Conservation (phyloP, 2,113 vertebrate species). For the Martes martes region DNA sequence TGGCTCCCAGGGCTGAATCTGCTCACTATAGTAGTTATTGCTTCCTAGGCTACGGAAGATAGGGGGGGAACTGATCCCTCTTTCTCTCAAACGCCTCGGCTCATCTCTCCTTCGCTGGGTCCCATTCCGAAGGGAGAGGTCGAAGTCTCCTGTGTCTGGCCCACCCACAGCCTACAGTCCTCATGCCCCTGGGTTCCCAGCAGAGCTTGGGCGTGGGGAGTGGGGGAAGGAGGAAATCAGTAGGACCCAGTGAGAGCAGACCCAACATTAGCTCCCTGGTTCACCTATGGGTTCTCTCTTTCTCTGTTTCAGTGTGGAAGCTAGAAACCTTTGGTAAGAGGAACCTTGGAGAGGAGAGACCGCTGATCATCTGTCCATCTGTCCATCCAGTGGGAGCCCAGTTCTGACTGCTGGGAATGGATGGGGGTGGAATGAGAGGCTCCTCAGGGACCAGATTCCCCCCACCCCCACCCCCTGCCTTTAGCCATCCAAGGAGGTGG, state of each 20-base stretch:
- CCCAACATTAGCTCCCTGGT: neutral
- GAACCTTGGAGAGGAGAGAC: conserved; percentile 66
- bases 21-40: accelerated
- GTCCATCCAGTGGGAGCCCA: neutral
- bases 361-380: neutral
- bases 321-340: conserved; percentile 80
- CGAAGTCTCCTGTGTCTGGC: neutral
- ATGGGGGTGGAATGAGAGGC: neutral
- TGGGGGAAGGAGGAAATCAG: neutral
- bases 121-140: neutral
- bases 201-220: neutral
- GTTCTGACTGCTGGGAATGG: neutral
- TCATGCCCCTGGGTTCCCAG: neutral
- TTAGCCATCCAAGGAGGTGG: neutral
- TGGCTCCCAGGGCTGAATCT: neutral
- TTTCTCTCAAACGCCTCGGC: neutral
- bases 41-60: neutral
- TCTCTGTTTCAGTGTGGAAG: conserved; percentile 80
- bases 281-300: neutral
- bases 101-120: neutral
- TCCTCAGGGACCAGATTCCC: neutral
- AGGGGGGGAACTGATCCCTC: accelerated
- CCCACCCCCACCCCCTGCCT: accelerated
- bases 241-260: neutral
- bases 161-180: neutral